A percentile compares a stretch with the other conserved stretches of the same genome.
phyloP scores from a whole-genome alignment of 2,113 vertebrate species.

The Egretta garzetta region DNA sequence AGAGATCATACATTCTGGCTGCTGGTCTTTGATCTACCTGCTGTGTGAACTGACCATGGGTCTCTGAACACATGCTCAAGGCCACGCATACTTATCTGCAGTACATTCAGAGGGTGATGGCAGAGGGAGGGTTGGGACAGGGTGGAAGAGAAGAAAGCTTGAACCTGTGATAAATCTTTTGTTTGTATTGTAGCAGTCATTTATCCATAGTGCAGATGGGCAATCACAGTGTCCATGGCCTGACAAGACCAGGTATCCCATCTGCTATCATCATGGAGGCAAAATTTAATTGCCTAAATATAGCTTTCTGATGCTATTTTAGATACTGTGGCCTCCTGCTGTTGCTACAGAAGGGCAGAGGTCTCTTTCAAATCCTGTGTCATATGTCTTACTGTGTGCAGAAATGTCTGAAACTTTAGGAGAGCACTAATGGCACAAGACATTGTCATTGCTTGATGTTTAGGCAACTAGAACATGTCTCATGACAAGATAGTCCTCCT shows the following conservation, averaged over 20 bases:
- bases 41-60: neutral
- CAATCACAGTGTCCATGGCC: neutral
- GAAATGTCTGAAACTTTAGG: neutral
- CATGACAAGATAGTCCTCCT: neutral
- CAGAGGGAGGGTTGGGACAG: neutral
- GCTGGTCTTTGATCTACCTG: neutral
- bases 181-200: rapidly evolving
- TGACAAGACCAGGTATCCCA: neutral
- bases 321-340: neutral
- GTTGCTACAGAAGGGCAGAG: neutral
- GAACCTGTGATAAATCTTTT: neutral
- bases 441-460: neutral
- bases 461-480: neutral
- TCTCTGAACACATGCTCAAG: neutral
- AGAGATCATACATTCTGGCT: neutral
- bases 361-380: neutral
- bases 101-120: neutral
- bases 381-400: neutral
- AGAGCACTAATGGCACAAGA: neutral
- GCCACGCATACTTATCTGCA: no score
- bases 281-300: neutral
- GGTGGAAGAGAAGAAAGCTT: neutral
- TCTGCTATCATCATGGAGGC: neutral
- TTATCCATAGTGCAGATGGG: neutral
- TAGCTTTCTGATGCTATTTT: neutral